A percentile compares a stretch with the other conserved stretches of the same genome.
These are phyloP conservation scores for Panulirus ornatus DNA, from an alignment of 1,140 invertebrate genomes.

Conservation along the genomic window DNA sequence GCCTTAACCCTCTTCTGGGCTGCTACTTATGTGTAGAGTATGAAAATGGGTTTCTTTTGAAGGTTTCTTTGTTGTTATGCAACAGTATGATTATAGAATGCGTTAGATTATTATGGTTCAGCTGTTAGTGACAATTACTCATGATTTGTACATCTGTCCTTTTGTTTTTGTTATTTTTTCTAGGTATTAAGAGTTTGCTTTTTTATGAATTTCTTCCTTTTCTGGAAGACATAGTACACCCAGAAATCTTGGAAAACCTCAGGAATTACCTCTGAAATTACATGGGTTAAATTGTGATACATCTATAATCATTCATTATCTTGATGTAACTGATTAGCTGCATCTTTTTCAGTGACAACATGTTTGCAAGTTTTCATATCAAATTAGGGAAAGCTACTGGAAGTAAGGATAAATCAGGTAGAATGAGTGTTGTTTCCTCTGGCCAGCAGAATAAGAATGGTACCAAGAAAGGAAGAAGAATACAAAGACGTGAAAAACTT, in stretches of 20 bases:
- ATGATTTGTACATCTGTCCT: not conserved
- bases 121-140: no score
- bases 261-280: no score
- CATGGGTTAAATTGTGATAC: no score
- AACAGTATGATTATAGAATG: no score
- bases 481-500: not conserved
- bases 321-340: not conserved
- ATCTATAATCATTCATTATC: not conserved
- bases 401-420: not conserved
- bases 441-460: not conserved
- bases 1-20: no score
- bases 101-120: no score
- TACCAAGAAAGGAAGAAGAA: conserved; percentile 25
- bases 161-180: not conserved
- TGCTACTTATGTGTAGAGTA: no score
- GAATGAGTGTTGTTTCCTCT: not conserved
- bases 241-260: no score
- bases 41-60: no score
- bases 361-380: conserved; percentile 33
- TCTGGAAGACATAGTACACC: no score
- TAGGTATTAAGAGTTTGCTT: not conserved
- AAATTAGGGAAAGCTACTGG: not conserved
- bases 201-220: no score
- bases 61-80: no score
- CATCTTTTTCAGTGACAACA: conserved; percentile 6